A percentile compares a stretch with the other conserved stretches of the same genome.
These are phyloP conservation scores for Ciconia stormi DNA, from an alignment of 2,113 vertebrate species.

Conservation along the genomic window DNA sequence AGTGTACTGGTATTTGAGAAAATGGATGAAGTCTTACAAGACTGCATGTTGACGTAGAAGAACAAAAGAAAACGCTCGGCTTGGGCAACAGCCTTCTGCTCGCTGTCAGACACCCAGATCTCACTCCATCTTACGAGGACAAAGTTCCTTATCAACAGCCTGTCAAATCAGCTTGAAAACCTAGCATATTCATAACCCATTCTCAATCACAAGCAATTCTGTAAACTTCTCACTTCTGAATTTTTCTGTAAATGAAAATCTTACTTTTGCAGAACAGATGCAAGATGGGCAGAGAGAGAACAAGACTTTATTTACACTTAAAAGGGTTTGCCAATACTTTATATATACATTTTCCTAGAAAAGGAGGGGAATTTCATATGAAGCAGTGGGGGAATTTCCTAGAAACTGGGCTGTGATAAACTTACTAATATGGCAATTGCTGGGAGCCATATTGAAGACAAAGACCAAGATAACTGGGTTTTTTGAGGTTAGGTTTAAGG, in stretches of 20 bases:
- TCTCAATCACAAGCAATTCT: not conserved
- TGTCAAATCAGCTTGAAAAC: not conserved
- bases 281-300: not conserved
- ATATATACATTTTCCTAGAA: not conserved
- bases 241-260: not conserved
- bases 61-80: not conserved
- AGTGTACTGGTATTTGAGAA: not conserved
- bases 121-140: not conserved
- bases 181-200: not conserved
- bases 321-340: not conserved
- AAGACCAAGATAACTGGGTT: not conserved
- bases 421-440: accelerated
- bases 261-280: not conserved
- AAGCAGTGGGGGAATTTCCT: not conserved
- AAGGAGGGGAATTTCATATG: not conserved
- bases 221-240: not conserved
- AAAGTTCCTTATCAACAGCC: not conserved
- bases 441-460: not conserved
- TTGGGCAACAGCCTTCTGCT: not conserved
- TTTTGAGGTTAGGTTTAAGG: not conserved
- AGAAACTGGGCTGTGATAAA: not conserved
- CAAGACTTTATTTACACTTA: not conserved
- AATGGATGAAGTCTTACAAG: not conserved
- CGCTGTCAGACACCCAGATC: not conserved
- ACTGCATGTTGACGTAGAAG: not conserved